A percentile compares a stretch with the other conserved stretches of the same genome.
Conservation (phyloP, 2,113 vertebrate genomes). For the Maccullochella peelii region DNA sequence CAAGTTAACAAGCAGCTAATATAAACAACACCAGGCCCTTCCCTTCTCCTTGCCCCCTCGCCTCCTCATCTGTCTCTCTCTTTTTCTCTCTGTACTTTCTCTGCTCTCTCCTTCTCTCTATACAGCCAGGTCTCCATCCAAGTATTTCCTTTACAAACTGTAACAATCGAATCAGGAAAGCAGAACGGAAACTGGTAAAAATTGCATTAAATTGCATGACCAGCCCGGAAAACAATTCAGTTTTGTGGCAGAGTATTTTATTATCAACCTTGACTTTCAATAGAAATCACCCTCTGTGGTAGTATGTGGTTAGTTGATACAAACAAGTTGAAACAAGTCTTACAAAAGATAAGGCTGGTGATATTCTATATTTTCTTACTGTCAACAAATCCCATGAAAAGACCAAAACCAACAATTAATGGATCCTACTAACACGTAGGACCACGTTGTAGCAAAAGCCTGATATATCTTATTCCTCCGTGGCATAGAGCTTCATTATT, state of each 20-base stretch:
- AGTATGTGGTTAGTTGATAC: neutral
- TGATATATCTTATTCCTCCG: neutral
- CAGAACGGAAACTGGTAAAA: neutral
- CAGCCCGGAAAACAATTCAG: neutral
- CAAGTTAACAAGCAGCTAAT: slow-evolving; percentile 75
- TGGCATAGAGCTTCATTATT: neutral
- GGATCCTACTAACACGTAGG: neutral
- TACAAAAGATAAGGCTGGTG: neutral
- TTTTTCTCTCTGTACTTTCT: neutral
- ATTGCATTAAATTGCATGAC: neutral
- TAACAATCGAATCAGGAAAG: slow-evolving; percentile 33
- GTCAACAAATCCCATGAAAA: slow-evolving; percentile 10
- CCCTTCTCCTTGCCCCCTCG: slow-evolving; percentile 12
- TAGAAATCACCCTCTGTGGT: neutral
- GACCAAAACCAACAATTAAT: neutral
- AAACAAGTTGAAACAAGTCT: slow-evolving; percentile 3
- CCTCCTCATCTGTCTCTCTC: neutral
- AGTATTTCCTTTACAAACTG: slow-evolving; percentile 27
- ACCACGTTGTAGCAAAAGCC: neutral
- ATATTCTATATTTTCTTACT: neutral
- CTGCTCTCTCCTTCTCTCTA: neutral
- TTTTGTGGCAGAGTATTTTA: neutral
- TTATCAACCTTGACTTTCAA: neutral
- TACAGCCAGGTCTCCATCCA: slow-evolving; percentile 8
- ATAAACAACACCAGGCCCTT: slow-evolving; percentile 66